Percentiles rank a stretch among this genome's conserved stretches.
phyloP scores from a whole-genome alignment of 1,140 invertebrate genomes.

The Aporrectodea caliginosa region DNA sequence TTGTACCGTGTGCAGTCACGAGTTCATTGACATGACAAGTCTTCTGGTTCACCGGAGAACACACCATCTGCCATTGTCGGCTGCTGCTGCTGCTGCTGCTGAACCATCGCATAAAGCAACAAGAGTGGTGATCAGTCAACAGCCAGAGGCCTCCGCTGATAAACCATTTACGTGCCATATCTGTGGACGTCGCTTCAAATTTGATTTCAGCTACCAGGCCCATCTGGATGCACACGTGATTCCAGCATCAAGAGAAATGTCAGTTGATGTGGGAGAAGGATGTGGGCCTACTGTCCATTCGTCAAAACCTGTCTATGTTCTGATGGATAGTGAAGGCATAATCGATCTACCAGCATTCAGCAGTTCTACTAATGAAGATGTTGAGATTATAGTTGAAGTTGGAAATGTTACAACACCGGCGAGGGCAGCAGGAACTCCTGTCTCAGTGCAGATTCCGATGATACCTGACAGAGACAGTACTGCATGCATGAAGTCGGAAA shows the following conservation, averaged over 20 bases:
- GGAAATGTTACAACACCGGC: too few species aligned
- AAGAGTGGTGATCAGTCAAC: neutral
- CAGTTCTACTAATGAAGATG: neutral
- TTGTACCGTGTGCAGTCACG: neutral
- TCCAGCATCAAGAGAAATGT: neutral
- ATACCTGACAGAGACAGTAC: too few species aligned
- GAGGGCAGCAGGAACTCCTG: too few species aligned
- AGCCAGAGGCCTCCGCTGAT: neutral
- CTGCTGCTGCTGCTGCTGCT: neutral
- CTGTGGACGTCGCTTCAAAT: conserved; percentile 13
- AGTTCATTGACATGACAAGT: neutral
- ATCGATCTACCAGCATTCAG: neutral
- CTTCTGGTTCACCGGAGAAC: neutral
- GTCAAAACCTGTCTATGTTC: neutral
- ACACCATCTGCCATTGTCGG: too few species aligned
- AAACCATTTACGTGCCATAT: conserved; percentile 21
- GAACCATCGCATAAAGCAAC: neutral
- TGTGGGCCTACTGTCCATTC: too few species aligned
- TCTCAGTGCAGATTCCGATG: too few species aligned
- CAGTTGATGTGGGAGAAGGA: too few species aligned
- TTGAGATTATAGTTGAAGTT: neutral
- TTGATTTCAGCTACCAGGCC: conserved; percentile 19
- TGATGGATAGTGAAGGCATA: neutral
- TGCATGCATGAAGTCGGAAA: too few species aligned
- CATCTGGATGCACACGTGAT: conserved; percentile 13